These are phyloP conservation scores for Dioctria rufipes DNA, from an alignment of 2,888 invertebrate species.

Conservation along the genomic window DNA sequence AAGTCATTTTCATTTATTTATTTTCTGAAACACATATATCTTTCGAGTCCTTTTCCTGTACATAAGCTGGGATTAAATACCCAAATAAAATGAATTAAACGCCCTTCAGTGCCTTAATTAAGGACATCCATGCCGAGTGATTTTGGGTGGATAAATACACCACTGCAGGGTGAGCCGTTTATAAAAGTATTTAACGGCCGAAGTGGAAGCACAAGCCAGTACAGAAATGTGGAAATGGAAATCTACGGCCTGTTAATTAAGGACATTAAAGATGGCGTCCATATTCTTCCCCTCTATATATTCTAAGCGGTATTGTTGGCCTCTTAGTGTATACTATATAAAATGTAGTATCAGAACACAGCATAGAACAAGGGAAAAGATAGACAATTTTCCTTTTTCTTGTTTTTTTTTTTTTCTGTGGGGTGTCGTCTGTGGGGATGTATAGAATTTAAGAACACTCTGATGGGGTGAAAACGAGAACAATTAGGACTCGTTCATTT, in stretches of 20 bases:
- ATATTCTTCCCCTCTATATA: background rate
- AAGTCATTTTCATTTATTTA: background rate
- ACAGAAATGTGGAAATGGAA: slow-evolving; percentile 28
- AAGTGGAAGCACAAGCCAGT: slow-evolving; percentile 44
- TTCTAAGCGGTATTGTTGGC: background rate
- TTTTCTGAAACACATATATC: background rate
- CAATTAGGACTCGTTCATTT: slow-evolving; percentile 53
- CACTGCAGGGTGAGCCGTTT: slow-evolving; percentile 56
- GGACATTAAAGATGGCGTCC: slow-evolving; percentile 59
- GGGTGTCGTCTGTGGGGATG: slow-evolving; percentile 17
- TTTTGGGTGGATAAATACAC: slow-evolving; percentile 57
- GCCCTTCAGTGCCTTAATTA: slow-evolving; percentile 71
- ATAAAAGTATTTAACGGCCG: slow-evolving; percentile 59
- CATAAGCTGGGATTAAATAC: slow-evolving; percentile 53
- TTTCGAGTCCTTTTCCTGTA: slow-evolving; percentile 10
- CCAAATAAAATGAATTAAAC: slow-evolving; percentile 68
- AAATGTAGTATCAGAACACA: too few species aligned
- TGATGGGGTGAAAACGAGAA: slow-evolving; percentile 57
- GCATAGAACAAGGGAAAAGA: background rate
- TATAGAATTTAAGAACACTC: slow-evolving; percentile 34
- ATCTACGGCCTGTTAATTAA: slow-evolving; percentile 60
- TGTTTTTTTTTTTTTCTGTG: slow-evolving; percentile 7
- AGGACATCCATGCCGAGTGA: slow-evolving; percentile 63
- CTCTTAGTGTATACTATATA: background rate
- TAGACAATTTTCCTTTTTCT: slow-evolving; percentile 15